phyloP scores from a whole-genome alignment of 2,797 vertebrate genomes.

The Premnoplex brunnescens region DNA sequence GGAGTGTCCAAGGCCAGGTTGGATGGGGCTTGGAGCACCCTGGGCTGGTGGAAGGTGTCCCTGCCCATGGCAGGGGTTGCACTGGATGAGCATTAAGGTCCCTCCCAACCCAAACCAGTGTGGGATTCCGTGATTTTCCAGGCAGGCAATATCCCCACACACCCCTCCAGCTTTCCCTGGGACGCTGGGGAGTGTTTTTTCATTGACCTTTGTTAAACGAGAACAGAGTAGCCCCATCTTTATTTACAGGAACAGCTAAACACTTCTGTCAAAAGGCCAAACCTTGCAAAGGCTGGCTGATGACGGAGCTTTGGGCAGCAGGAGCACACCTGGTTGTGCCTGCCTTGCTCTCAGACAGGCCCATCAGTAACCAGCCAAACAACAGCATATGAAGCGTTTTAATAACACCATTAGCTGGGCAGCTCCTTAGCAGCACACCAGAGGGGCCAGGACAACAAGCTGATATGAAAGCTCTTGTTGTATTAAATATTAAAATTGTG shows the following conservation, averaged over 20 bases:
- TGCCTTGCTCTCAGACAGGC: not conserved
- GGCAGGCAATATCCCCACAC: fast-evolving
- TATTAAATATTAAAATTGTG: slow-evolving; percentile 51
- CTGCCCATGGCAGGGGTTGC: not conserved
- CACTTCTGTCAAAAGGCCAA: fast-evolving
- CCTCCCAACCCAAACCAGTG: fast-evolving
- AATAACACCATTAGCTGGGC: not conserved
- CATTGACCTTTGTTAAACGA: fast-evolving
- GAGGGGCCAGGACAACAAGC: not conserved
- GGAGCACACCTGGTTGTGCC: not conserved
- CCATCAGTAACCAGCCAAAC: not conserved
- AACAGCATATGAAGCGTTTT: not conserved
- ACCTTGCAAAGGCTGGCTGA: not conserved
- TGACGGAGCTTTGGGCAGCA: not conserved
- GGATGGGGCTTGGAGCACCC: too few species aligned
- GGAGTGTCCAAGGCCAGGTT: too few species aligned
- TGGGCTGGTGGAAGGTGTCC: too few species aligned
- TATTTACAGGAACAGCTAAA: fast-evolving
- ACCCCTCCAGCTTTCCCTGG: fast-evolving
- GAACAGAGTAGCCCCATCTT: not conserved
- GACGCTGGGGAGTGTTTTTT: not conserved
- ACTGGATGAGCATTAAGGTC: fast-evolving
- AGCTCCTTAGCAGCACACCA: not conserved
- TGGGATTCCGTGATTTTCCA: not conserved
- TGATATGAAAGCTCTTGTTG: not conserved